Base-by-base conservation (phyloP, 2,888 invertebrate species). In the Athalia cordata region DNA sequence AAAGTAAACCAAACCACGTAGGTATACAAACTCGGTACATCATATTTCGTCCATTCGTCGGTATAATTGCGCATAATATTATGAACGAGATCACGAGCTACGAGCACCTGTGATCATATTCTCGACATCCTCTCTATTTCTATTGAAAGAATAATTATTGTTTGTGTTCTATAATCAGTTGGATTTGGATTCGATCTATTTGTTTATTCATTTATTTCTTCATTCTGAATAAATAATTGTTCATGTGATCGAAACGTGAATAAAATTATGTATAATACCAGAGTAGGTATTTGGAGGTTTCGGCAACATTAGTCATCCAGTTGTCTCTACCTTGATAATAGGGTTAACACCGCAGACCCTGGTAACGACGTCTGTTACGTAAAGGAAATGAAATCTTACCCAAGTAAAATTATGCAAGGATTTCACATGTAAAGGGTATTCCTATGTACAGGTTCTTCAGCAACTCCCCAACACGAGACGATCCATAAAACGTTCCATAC, bases 361-460 rank as follows among this genome's bases (percentile, higher is more conserved):
- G 11, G 75, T 62, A 75, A 75, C 62, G 62, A 78, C 55, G 47
- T 47, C 64, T 64, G 74, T 72, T 72, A 78, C 65, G 47, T 61
- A 74, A 52, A 64, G 78, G 78, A 78, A 78, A 78, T 78, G 78
- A 78, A 78, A 72, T 72, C 74, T 72, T 64, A 72, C 75, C 72
- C 59, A 3, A 45, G 59, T 13, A 8, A 59, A 72, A 72, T 57
- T 57, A 59, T 47, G 45, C 8, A 13, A 55, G 55, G 55, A 4
- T 55, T 55, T 29, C 29, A 29, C 2, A 29, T 29, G 29, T 29
- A 29, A 29, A 29, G 29, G 52, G 52, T 15, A 9, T 6, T 7
- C 61, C 4, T 50, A 11, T 68, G 29, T 29, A 29, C 29, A 43
- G 11, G 29, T 55, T 3, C 55, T 7, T 55, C 52, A 6, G 52